These are phyloP conservation scores for Lucilia cuprina DNA, from an alignment of 1,140 invertebrate genomes.

Conservation along the genomic window DNA sequence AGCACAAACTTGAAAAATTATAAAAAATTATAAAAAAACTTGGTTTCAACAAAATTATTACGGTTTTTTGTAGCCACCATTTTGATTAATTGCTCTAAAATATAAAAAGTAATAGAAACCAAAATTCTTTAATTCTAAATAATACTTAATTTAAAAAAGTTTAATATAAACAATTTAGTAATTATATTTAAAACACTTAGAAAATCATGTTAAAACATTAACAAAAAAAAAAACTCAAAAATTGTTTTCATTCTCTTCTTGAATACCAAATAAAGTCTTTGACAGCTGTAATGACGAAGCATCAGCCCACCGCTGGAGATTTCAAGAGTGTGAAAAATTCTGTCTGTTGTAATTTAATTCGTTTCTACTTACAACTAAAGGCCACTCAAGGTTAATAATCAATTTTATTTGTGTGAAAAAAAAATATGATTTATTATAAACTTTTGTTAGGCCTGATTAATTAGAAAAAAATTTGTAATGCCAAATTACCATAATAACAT, in stretches of 20 bases:
- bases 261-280: background rate
- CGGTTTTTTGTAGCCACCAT: background rate
- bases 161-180: background rate
- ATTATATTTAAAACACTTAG: background rate
- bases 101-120: background rate
- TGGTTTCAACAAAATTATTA: background rate
- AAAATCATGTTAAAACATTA: background rate
- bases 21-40: background rate
- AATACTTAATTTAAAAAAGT: background rate
- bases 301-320: background rate
- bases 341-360: background rate
- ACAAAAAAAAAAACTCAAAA: background rate
- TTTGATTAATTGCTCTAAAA: background rate
- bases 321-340: background rate
- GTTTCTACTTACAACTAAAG: background rate
- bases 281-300: background rate
- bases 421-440: background rate
- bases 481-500: background rate
- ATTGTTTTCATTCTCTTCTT: background rate
- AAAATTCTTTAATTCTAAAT: background rate
- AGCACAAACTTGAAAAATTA: background rate
- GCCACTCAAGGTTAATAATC: constrained; percentile 6
- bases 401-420: background rate
- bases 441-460: background rate
- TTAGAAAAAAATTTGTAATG: background rate